Base-by-base conservation (phyloP, 2,888 invertebrate genomes). In the Hoplodrina ambigua region DNA sequence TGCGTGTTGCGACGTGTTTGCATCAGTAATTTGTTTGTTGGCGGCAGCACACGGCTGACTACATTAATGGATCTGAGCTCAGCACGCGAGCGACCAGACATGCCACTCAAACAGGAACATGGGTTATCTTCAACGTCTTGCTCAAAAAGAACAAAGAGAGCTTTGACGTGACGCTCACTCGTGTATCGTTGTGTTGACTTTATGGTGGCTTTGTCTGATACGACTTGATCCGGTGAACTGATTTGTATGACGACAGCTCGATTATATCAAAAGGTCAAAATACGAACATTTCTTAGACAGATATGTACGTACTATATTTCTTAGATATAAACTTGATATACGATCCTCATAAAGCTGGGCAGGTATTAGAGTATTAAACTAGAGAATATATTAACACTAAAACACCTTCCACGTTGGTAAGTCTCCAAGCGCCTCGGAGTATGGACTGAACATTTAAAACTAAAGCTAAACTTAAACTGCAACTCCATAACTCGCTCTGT, bases 21-120 rank as follows among this genome's bases (percentile, higher is more conserved):
- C 95, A 95, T 95, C 94, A 87, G 92, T 95, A 95, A 95, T 95
- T 95, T 95, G 95, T 95, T 95, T 95, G 94, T 92, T 94, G 94
- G 94, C 92, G 94, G 93, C 93, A 91, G 91, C 93, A 91, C 90
- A 91, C 91, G 91, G 88, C 92, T 90, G 92, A 90, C 92, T 94
- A 94, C 94, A 94, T 94, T 95, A 94, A 95, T 94, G 94, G 93
- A 94, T 94, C 93, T 91, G 86, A 85, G 89, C 86, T 80, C 78
- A 80, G 90, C 95, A 95, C 94, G 95, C 95, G 89, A 94, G 86
- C 89, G 80, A 82, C 83, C 83, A 87, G 87, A 88, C 91, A 88
- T 89, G 89, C 88, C 88, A 89, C 86, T 91, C 86, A 79, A 78
- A 83, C 78, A 69, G 74, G 80, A 81, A 83, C 75, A 69, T 55